Evolutionary conservation across 2,113 vertebrate genomes (phyloP).

Genomic region (Channa maculata): DNA sequence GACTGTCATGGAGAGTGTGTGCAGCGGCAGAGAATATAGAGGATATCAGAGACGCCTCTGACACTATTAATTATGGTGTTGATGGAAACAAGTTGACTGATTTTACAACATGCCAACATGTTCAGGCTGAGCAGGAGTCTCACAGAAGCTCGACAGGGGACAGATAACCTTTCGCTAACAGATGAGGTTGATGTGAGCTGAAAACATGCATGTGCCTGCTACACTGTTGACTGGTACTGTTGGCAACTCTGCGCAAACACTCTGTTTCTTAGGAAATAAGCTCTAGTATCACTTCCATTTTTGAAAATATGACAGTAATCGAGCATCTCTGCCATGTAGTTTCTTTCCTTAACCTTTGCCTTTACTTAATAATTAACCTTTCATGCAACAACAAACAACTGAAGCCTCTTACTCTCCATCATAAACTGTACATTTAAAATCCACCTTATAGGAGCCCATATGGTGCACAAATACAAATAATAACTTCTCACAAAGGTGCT

Average conservation of each 20-base stretch:
- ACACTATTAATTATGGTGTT: constrained; percentile 62
- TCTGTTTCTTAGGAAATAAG: neutral
- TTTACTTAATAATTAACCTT: neutral
- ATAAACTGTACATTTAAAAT: neutral
- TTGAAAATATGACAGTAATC: neutral
- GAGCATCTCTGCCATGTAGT: neutral
- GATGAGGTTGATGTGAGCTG: constrained; percentile 56
- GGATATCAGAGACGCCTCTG: constrained; percentile 49
- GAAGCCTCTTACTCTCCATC: neutral
- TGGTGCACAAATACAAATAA: neutral
- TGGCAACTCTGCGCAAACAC: neutral
- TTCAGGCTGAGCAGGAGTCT: constrained; percentile 17
- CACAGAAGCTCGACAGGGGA: constrained; percentile 21
- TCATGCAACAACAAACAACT: neutral
- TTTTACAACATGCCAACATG: constrained; percentile 32
- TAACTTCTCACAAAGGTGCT: neutral
- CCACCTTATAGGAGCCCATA: neutral
- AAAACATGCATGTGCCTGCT: constrained; percentile 14
- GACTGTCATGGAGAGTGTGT: constrained; percentile 40
- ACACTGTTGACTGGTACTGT: constrained; percentile 3
- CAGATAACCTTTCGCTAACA: constrained; percentile 61
- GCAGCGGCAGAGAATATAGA: constrained; percentile 13
- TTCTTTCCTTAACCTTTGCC: neutral
- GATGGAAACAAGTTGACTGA: constrained; percentile 61
- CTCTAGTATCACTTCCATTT: neutral